These are phyloP conservation scores for Mirounga angustirostris DNA, from an alignment of 2,113 vertebrate genomes.

Conservation along the genomic window DNA sequence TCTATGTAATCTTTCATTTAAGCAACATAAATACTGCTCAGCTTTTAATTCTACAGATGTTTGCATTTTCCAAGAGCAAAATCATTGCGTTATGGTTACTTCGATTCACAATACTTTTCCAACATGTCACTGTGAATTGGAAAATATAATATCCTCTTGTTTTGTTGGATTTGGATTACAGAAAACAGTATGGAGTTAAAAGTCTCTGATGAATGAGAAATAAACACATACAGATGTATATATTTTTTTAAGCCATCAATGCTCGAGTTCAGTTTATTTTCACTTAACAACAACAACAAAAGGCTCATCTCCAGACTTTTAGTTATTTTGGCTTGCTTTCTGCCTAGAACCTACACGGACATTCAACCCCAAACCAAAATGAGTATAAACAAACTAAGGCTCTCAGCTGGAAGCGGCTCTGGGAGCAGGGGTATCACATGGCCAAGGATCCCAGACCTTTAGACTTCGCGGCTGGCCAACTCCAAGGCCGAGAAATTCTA, in stretches of 20 bases:
- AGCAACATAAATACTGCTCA: neutral
- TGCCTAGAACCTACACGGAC: neutral
- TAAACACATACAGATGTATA: neutral
- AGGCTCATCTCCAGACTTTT: neutral
- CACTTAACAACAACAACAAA: neutral
- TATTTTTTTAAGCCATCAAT: neutral
- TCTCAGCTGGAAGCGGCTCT: neutral
- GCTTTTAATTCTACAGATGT: neutral
- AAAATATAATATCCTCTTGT: neutral
- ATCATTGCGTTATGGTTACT: neutral
- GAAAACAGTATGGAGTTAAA: neutral
- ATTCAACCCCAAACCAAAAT: constrained; percentile 3
- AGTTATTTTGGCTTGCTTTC: constrained; percentile 1
- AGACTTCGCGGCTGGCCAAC: neutral
- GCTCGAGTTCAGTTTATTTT: neutral
- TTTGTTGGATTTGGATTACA: neutral
- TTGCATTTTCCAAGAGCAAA: constrained; percentile 46
- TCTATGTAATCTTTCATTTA: neutral
- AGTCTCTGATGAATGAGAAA: constrained; percentile 33
- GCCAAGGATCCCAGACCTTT: neutral
- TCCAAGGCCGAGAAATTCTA: neutral
- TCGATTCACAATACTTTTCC: neutral
- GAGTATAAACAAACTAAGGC: neutral
- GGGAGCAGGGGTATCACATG: neutral
- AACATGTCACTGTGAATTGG: neutral